Base-by-base conservation (phyloP, 30 jellyfish, hydroid and myxozoan species). In the Turritopsis rubra region DNA sequence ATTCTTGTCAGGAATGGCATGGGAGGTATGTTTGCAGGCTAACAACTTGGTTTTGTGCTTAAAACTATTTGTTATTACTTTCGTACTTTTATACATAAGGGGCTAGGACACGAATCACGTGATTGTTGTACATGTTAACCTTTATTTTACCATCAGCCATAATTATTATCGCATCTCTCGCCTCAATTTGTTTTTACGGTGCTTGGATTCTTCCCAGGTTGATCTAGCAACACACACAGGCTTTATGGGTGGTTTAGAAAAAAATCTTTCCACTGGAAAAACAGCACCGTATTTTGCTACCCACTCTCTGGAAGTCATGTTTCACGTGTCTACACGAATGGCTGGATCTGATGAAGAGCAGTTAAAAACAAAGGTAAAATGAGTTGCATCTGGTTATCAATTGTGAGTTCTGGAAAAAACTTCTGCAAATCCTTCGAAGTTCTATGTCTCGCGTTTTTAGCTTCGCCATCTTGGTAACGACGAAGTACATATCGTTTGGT, bases 401-500 rank as follows among this genome's bases (percentile, higher is more conserved):
- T 23, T 23, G 21, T 60, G 19, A 54, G 72, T 54, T 54, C n/a
- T 54, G n/a, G 19, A 16, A 18, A 18, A 16, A 18, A 60, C 21
- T 60, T 0, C 19, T 60, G 19, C 0, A 18, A 21, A 60, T 18
- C 19, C 73, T 23, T 60, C 19, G 0, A 60, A 0, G 9, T n/a
- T 41, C 60, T 41, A 13, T 68, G 16, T 68, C 21, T 27, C 30
- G 19, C 9, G 21, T 68, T 26, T 77, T 1, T 81, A 95, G 99
- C 81, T 95, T 19, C 96, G 99, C 31, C 99, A 95, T 81, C 99
- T 95, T 86, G 99, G 99, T 7, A 95, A 95, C 75, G 99, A 95
- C 71, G 99, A 95, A 81, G 95, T 95, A 29, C 99, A 95, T 86
- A 95, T 95, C 73, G 91, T 95, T 0, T 95, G 99, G 99, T 89